phyloP scores from a whole-genome alignment of 2,888 invertebrate genomes.

The Leucania comma region DNA sequence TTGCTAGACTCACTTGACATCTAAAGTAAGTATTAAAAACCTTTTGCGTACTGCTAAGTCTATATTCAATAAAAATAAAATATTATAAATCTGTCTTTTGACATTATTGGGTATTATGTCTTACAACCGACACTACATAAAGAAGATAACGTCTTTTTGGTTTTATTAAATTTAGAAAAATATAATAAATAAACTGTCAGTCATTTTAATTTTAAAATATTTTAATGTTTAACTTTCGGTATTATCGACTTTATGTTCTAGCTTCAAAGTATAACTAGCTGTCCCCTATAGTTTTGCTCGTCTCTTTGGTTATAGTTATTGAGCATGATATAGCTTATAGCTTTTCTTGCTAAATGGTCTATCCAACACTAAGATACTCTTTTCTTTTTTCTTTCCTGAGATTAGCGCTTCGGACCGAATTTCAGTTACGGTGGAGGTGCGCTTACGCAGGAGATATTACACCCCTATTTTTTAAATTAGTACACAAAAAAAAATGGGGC shows the following conservation, averaged over 20 bases:
- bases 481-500: too few relatives aligned
- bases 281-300: too few relatives aligned
- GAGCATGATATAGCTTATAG: too few relatives aligned
- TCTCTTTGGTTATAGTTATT: too few relatives aligned
- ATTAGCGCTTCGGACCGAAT: too few relatives aligned
- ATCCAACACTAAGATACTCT: too few relatives aligned
- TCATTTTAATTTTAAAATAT: neutral
- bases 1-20: constrained; percentile 3
- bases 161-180: neutral
- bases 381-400: too few relatives aligned
- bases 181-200: neutral
- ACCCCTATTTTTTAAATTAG: too few relatives aligned
- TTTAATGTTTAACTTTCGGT: neutral
- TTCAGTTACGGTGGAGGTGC: too few relatives aligned
- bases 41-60: constrained; percentile 18
- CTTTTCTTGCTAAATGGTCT: too few relatives aligned
- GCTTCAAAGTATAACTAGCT: too few relatives aligned
- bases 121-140: neutral
- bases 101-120: constrained; percentile 60
- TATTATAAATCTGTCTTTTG: constrained; percentile 33
- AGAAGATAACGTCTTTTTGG: neutral
- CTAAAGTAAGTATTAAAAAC: neutral
- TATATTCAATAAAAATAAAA: constrained; percentile 18
- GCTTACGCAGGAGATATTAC: too few relatives aligned
- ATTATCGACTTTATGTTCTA: neutral